Base-by-base conservation (phyloP, 2,888 invertebrate genomes). In the Malthinus flaveolus region DNA sequence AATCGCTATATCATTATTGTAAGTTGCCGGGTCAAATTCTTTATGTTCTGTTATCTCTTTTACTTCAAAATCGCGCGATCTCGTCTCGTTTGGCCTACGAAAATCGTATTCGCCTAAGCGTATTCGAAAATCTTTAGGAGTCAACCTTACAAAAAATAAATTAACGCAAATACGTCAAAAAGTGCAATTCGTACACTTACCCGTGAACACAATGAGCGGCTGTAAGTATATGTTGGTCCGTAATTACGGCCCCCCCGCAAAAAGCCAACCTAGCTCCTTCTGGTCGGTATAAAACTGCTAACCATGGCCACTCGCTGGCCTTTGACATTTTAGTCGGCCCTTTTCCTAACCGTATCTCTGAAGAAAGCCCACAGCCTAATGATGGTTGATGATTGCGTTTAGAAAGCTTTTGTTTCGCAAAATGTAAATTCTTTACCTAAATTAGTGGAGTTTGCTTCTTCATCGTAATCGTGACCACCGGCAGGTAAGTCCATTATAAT, bases 41-140 rank as follows among this genome's bases (percentile, higher is more conserved):
- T 83, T 81, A 74, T 93, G 93, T 39, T 83, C 80, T 0, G 84
- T 83, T 62, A 89, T 86, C 67, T 85, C 85, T 0, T 79, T 74
- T 1, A 91, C 85, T n/a, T 76, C 79, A 75, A 89, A 89, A 73
- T 91, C 90, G 65, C 85, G 81, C 0, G 87, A 82, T 1, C 89
- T 82, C 0, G 89, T 87, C 71, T 92, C 92, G 71, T 88, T 87
- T 8, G 73, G 72, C 44, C 79, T 78, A 0, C 81, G 78, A 66
- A 93, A 87, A 75, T 93, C 90, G 76, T 93, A 93, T 73, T 93
- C 93, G 0, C 93, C 94, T 3, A 93, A 81, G 13, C 92, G 84
- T 0, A 91, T 88, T 48, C 79, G 82, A 1, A 93, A 73, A 1
- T 90, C 85, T 1, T 83, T 78, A 0, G 84, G 80, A 48, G 81